These are phyloP conservation scores for Lineus longissimus DNA, from an alignment of 1,140 invertebrate genomes.

Conservation along the genomic window DNA sequence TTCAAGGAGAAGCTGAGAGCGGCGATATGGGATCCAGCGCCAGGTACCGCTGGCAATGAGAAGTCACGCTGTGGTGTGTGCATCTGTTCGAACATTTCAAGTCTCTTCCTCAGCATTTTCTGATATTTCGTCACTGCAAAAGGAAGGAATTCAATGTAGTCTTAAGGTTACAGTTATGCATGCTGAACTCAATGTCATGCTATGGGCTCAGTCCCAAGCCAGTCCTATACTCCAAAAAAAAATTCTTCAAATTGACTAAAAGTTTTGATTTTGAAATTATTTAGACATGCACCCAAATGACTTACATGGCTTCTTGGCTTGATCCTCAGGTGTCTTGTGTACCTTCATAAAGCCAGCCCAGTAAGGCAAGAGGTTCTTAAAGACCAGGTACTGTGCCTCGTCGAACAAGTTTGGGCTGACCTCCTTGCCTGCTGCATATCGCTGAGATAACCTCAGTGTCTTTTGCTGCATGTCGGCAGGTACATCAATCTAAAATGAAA, in stretches of 20 bases:
- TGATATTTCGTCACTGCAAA: constrained; percentile 44
- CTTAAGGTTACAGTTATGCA: no score
- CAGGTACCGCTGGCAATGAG: constrained; percentile 37
- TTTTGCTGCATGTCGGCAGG: constrained; percentile 40
- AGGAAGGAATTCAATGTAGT: no score
- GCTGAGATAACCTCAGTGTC: constrained; percentile 36
- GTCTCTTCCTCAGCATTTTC: constrained; percentile 37
- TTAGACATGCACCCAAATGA: no score
- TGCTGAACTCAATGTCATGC: no score
- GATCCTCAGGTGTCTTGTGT: constrained; percentile 30
- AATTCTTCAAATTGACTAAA: not conserved
- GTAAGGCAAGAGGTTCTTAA: constrained; percentile 51
- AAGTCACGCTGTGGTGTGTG: constrained; percentile 37
- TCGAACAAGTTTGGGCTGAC: constrained; percentile 45
- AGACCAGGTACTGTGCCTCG: constrained; percentile 47
- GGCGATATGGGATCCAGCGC: constrained; percentile 30
- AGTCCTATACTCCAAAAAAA: no score
- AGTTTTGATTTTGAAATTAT: no score
- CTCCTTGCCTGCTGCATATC: constrained; percentile 46
- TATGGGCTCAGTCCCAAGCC: no score
- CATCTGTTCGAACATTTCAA: constrained; percentile 43
- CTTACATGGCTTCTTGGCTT: constrained; percentile 39
- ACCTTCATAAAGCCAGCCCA: constrained; percentile 48
- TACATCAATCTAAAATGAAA: constrained; percentile 44
- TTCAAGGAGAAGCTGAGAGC: constrained; percentile 41